phyloP scores from a whole-genome alignment of 2,113 vertebrate genomes.

The Alouatta palliata region DNA sequence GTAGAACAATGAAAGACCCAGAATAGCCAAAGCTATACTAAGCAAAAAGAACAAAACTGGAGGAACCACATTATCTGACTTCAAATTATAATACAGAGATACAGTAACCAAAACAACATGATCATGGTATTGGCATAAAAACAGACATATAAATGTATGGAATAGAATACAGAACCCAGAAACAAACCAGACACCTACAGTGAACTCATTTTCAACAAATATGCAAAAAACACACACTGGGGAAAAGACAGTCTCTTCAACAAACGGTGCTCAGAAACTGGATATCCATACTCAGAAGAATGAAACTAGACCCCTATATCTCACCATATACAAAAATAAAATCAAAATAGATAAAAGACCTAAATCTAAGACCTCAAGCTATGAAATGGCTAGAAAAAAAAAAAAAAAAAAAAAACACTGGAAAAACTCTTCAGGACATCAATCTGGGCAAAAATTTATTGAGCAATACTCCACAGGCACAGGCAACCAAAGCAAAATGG shows the following conservation, averaged over 20 bases:
- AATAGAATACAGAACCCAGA: neutral
- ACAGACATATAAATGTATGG: neutral
- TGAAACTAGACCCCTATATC: neutral
- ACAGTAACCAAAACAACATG: neutral
- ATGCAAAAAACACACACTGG: neutral
- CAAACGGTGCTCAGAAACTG: neutral
- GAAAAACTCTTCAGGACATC: neutral
- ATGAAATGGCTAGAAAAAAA: neutral
- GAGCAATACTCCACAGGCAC: neutral
- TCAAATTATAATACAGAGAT: neutral
- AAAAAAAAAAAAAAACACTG: neutral
- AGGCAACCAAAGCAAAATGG: neutral
- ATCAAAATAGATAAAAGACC: neutral
- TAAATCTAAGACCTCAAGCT: neutral
- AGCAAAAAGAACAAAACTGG: neutral
- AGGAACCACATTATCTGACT: neutral
- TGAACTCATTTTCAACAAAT: neutral
- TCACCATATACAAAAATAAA: neutral
- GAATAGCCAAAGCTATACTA: neutral
- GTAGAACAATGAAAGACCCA: neutral
- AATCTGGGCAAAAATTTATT: neutral
- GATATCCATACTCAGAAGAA: neutral
- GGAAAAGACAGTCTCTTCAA: neutral
- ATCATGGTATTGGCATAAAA: neutral
- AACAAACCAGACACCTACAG: neutral